Conservation (phyloP, 2,797 vertebrate genomes). For the Enteromius mattozi region DNA sequence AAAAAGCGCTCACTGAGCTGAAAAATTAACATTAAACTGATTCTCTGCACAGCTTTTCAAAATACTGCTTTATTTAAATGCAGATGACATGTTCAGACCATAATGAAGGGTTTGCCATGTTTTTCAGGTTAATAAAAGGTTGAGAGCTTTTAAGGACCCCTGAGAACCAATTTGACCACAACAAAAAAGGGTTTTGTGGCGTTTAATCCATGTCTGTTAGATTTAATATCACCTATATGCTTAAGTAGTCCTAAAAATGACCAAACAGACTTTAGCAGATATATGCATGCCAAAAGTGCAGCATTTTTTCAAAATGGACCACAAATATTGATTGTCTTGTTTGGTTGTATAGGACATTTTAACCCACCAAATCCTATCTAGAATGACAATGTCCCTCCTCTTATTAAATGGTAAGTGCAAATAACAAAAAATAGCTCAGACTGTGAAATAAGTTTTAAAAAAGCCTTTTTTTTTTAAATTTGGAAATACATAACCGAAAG, state of each 20-base stretch:
- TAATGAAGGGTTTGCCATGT: background rate
- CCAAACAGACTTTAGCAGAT: background rate
- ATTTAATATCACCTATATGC: background rate
- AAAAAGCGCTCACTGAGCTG: constrained; percentile 31
- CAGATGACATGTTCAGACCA: background rate
- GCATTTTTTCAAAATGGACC: background rate
- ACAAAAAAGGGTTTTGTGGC: background rate
- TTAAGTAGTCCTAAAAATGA: background rate
- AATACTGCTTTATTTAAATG: constrained; percentile 5
- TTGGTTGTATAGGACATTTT: background rate
- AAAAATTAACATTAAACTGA: constrained; percentile 25
- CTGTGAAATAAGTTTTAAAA: background rate
- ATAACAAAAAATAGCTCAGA: background rate
- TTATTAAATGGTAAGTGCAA: background rate
- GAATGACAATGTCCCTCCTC: background rate
- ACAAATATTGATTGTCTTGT: background rate
- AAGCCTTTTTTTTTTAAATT: background rate
- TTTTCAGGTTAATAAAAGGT: constrained; percentile 6
- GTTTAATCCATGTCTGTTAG: background rate
- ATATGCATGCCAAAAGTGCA: background rate
- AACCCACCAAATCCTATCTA: background rate
- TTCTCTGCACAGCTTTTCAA: background rate
- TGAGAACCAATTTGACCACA: background rate
- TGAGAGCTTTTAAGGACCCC: background rate
- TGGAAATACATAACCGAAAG: background rate